phyloP scores from a whole-genome alignment of 1,140 invertebrate genomes.

The Dolichoris vasculosae region DNA sequence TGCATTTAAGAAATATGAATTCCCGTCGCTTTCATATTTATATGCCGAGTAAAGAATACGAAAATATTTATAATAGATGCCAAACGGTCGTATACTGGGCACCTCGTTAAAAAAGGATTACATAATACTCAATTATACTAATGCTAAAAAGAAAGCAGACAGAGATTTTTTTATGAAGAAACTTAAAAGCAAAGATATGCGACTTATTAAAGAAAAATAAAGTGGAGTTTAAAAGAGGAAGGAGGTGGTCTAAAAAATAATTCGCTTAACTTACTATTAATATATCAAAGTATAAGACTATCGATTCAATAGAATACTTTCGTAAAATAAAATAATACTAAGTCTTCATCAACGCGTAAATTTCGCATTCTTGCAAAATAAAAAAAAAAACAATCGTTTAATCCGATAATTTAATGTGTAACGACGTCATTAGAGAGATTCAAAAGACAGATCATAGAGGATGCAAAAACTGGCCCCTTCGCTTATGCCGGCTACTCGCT shows the following conservation, averaged over 20 bases:
- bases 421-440: conserved; percentile 64
- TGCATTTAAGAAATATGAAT: conserved; percentile 24
- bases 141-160: conserved; percentile 9
- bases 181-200: conserved; percentile 13
- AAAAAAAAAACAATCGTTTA: conserved; percentile 21
- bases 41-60: background rate
- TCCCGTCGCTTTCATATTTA: conserved; percentile 21
- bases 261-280: conserved; percentile 40
- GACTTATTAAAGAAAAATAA: conserved; percentile 45
- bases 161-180: conserved; percentile 18
- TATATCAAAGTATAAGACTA: conserved; percentile 22
- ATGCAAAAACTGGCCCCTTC: conserved; percentile 74
- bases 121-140: conserved; percentile 42
- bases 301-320: conserved; percentile 50
- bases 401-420: conserved; percentile 21
- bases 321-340: conserved; percentile 55
- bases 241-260: conserved; percentile 46
- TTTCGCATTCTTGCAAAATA: background rate
- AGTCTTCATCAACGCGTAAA: conserved; percentile 38
- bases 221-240: conserved; percentile 45
- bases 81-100: conserved; percentile 28
- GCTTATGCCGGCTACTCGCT: conserved; percentile 71
- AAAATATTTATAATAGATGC: conserved; percentile 11
- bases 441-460: conserved; percentile 71
- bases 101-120: conserved; percentile 36